Percentiles rank a stretch among this genome's conserved stretches.
Evolutionary conservation across 2,797 vertebrate genomes (phyloP).

Genomic region (Agapornis canus): DNA sequence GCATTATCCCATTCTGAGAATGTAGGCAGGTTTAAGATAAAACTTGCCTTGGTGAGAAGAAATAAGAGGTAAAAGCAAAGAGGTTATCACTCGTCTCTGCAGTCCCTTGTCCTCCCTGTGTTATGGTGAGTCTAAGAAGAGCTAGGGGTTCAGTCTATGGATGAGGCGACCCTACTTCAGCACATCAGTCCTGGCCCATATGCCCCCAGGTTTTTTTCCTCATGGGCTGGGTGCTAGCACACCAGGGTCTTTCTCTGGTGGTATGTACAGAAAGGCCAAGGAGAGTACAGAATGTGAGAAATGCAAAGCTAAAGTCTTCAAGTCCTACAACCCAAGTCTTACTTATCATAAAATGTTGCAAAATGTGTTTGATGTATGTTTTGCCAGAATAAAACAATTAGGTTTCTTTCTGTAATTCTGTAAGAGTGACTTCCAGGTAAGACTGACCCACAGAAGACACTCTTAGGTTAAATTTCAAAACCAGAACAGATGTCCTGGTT

Average conservation of each 20-base stretch:
- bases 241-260: background rate
- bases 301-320: background rate
- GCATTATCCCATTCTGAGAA: background rate
- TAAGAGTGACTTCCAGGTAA: background rate
- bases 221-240: fast-evolving
- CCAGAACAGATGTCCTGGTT: background rate
- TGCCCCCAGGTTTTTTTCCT: background rate
- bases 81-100: background rate
- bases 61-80: background rate
- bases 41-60: background rate
- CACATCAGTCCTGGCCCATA: background rate
- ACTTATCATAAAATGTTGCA: background rate
- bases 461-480: background rate
- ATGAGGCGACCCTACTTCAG: background rate
- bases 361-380: background rate
- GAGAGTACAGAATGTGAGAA: background rate
- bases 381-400: background rate
- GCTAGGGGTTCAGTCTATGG: background rate
- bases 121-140: background rate
- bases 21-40: background rate
- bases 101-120: background rate
- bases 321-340: background rate
- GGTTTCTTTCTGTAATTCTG: background rate
- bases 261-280: background rate
- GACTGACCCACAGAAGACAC: background rate